These are phyloP conservation scores for Agapornis roseicollis DNA, from an alignment of 2,113 vertebrate genomes.

Conservation along the genomic window DNA sequence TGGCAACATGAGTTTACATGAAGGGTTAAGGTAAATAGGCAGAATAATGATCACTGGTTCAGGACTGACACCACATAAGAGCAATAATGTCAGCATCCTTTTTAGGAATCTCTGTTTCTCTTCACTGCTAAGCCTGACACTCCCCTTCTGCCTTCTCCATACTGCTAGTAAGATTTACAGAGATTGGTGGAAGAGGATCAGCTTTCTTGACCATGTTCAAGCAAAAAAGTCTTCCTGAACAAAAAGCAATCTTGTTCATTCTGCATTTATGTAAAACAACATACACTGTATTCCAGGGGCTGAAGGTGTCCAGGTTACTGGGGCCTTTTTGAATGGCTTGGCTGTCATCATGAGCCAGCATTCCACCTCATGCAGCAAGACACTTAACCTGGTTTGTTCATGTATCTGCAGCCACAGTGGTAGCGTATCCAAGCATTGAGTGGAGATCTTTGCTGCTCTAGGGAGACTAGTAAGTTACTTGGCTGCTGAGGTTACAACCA, in stretches of 20 bases:
- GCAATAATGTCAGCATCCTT: not conserved
- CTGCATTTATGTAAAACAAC: not conserved
- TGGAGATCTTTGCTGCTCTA: not conserved
- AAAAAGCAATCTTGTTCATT: not conserved
- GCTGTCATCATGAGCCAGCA: not conserved
- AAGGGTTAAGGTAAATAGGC: not conserved
- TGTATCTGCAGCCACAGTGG: not conserved
- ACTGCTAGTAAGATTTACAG: not conserved
- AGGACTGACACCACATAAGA: not conserved
- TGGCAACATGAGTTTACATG: not conserved
- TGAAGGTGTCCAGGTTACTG: not conserved
- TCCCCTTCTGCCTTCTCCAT: not conserved
- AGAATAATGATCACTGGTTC: fast-evolving
- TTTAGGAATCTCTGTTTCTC: not conserved
- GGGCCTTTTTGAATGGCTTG: not conserved
- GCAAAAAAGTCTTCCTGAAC: not conserved
- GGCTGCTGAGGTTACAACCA: not conserved
- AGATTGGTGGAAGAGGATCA: not conserved
- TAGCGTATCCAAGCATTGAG: not conserved
- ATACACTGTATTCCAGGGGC: not conserved
- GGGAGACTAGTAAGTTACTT: no score
- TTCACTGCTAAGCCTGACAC: not conserved
- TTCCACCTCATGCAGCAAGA: not conserved
- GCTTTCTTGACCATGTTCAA: not conserved
- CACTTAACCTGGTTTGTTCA: not conserved